Base-by-base conservation (phyloP, 2,888 invertebrate genomes). In the Invenusta paracnida region DNA sequence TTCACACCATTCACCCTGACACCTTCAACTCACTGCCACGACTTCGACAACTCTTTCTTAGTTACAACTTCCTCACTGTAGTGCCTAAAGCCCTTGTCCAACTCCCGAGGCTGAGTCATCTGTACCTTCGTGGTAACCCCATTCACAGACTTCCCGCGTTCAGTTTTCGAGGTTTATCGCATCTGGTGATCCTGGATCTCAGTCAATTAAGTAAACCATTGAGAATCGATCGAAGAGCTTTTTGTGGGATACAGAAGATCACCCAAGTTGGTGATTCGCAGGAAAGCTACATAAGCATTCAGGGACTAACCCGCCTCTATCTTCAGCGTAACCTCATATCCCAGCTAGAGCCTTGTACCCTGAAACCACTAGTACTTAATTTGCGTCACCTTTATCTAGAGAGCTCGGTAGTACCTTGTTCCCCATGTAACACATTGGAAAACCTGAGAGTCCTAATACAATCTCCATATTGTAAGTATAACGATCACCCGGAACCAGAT, bases 161-260 rank as follows among this genome's bases (percentile, higher is more conserved):
- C 23, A 23, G 11, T 23, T 73, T 73, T 73, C 11, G 27, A 73
- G 73, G 73, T 2, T 23, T 73, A 23, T n/a, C 73, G 5, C 5
- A 73, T 23, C 27, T 73, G 2, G 27, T 73, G 2, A 73, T 73
- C 23, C 23, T 73, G 23, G 73, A 73, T 25, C 17, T 73, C 17
- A 73, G 73, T 73, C 23, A 73, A 73, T 23, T 73, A 23, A 25
- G 2, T 2, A 25, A 23, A 23, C 73, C 73, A 13, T 23, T 73
- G 11, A 48, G 11, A 48, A 73, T 73, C 5, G 11, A 73, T 23
- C 73, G 17, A 73, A 13, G 23, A 25, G 23, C 73, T 5, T 73
- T 73, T 23, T 73, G 73, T 73, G 73, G 73, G 23, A 73, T 73
- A 23, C 73, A 73, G 27, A 73, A 73, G 27, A 73, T 73, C 25